Evolutionary conservation across 1,140 invertebrate species (phyloP).

Genomic region (Nephotettix cincticeps): DNA sequence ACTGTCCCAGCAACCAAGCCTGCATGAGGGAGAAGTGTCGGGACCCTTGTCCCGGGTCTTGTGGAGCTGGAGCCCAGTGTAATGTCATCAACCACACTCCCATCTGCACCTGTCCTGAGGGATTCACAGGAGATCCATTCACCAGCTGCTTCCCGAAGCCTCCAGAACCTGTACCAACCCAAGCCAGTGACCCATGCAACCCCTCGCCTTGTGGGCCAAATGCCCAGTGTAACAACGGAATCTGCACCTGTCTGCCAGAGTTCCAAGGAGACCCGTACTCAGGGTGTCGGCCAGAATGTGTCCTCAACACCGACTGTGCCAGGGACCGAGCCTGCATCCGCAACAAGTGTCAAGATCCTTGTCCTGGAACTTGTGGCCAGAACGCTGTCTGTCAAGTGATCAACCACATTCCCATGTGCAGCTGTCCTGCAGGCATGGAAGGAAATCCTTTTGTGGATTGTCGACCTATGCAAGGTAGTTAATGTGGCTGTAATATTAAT

Average conservation of each 20-base stretch:
- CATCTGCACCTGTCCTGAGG: slow-evolving; percentile 64
- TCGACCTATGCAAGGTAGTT: slow-evolving; percentile 52
- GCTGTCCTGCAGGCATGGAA: slow-evolving; percentile 48
- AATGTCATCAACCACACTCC: slow-evolving; percentile 66
- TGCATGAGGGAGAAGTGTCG: slow-evolving; percentile 69
- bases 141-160: slow-evolving; percentile 56
- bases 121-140: slow-evolving; percentile 70
- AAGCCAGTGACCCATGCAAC: slow-evolving; percentile 60
- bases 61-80: slow-evolving; percentile 63
- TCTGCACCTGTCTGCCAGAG: slow-evolving; percentile 59
- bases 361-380: slow-evolving; percentile 68
- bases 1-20: slow-evolving; percentile 63
- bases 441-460: slow-evolving; percentile 52
- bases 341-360: slow-evolving; percentile 74
- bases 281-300: slow-evolving; percentile 63
- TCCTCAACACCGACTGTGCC: slow-evolving; percentile 62
- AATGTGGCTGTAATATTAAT: too few species aligned
- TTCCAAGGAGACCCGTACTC: slow-evolving; percentile 63
- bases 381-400: slow-evolving; percentile 67
- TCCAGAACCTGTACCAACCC: slow-evolving; percentile 42
- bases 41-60: slow-evolving; percentile 69
- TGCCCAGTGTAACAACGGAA: slow-evolving; percentile 61
- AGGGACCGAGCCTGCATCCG: slow-evolving; percentile 67
- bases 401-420: slow-evolving; percentile 53
- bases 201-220: slow-evolving; percentile 75